phyloP scores from a whole-genome alignment of 2,113 vertebrate genomes.

The Channa argus region DNA sequence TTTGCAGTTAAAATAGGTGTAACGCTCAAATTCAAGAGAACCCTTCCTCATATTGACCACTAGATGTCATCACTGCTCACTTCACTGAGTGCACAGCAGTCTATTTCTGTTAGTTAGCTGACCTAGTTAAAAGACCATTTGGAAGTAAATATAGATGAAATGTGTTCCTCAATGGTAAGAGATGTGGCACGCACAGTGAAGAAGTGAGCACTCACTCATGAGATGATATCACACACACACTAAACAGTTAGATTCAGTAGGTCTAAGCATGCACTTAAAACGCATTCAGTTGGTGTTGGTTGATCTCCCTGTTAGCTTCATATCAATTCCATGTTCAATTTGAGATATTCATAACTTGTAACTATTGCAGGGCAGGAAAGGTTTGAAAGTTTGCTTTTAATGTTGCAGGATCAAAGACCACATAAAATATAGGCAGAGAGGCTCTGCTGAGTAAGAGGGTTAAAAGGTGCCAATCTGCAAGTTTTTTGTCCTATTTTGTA shows the following conservation, averaged over 20 bases:
- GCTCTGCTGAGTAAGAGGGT: constrained; percentile 3
- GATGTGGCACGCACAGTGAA: constrained; percentile 48
- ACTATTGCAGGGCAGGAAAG: constrained; percentile 5
- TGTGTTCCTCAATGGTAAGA: constrained; percentile 62
- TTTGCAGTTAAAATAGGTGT: too few relatives aligned
- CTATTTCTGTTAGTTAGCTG: constrained; percentile 73
- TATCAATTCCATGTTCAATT: constrained; percentile 43
- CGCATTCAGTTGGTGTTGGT: constrained; percentile 76
- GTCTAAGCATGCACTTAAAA: constrained; percentile 64
- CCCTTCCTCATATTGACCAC: constrained; percentile 55
- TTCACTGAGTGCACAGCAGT: constrained; percentile 27
- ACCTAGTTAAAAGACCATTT: constrained; percentile 82
- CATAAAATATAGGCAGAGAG: neutral
- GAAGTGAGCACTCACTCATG: constrained; percentile 19
- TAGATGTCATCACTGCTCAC: constrained; percentile 64
- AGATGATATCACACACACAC: constrained; percentile 25
- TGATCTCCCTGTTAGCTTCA: constrained; percentile 60
- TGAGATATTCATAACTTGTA: constrained; percentile 18
- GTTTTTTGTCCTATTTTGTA: neutral
- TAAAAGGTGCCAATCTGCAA: constrained; percentile 11
- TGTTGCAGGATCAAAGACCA: neutral
- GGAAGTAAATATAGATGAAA: constrained; percentile 79
- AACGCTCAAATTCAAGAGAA: neutral
- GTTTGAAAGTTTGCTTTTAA: constrained; percentile 3
- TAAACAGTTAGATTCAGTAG: constrained; percentile 30